Conservation (phyloP, 2,113 vertebrate species). For the Corythoichthys intestinalis region DNA sequence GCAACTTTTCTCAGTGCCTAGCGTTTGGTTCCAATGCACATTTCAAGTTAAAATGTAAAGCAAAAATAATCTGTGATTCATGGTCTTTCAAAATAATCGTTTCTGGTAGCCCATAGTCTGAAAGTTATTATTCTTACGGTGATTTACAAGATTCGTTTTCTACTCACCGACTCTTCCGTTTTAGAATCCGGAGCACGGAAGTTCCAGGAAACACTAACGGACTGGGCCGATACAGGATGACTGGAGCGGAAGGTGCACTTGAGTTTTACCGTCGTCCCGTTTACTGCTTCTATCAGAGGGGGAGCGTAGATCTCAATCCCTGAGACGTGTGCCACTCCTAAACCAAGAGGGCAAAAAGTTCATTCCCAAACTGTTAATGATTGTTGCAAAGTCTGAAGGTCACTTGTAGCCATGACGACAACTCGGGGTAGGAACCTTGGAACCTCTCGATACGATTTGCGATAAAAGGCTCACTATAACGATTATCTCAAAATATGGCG, state of each 20-base stretch:
- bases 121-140: background rate
- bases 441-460: too few species aligned
- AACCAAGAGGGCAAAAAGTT: conserved; percentile 6
- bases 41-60: too few species aligned
- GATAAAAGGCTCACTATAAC: too few species aligned
- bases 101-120: background rate
- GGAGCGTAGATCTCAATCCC: conserved; percentile 77
- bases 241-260: conserved; percentile 86
- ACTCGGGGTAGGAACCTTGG: too few species aligned
- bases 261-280: conserved; percentile 80
- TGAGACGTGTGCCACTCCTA: conserved; percentile 62
- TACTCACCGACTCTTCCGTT: conserved; percentile 76
- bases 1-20: background rate
- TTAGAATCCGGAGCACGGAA: conserved; percentile 73
- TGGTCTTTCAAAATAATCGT: too few species aligned
- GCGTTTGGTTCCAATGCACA: too few species aligned
- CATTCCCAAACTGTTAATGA: background rate
- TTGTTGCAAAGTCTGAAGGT: background rate
- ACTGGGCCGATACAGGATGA: conserved; percentile 51
- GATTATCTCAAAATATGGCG: too few species aligned
- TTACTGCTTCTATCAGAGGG: conserved; percentile 74
- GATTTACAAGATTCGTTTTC: background rate
- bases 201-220: conserved; percentile 78
- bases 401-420: background rate
- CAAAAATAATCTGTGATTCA: too few species aligned